Base-by-base conservation (phyloP, 2,797 vertebrate species). In the Tragelaphus eurycerus region DNA sequence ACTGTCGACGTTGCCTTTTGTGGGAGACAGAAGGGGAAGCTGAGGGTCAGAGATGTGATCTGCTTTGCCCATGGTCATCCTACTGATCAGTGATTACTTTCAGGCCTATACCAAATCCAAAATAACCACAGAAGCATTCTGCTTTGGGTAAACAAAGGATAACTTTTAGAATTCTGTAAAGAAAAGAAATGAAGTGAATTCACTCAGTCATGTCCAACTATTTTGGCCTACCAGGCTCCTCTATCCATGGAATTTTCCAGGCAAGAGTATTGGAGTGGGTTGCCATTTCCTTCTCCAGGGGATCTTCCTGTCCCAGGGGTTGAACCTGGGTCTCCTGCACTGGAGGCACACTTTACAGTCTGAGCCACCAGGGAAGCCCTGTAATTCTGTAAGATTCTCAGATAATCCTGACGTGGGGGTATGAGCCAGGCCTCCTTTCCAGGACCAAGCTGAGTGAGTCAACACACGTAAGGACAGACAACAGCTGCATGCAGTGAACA, bases 21-120 rank as follows among this genome's bases (percentile, higher is more conserved):
- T 4, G 13, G 48, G 7, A 15, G 9, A 0, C 0, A 8, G 1
- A 7, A 5, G 1, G 27, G 25, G 7, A 11, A 8, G 3, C 5
- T 16, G 64, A 71, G 27, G 52, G 11, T 57, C 14, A 11, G 31
- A 82, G 15, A n/a, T 1, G 1, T 4, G 13, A 48, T 2, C 10
- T 2, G 43, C 29, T 21, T 38, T 59, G 10, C 9, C 46, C 0
- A 0, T 10, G 13, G n/a, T 29, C 9, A 4, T 29, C 4, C 23
- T 43, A 0, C 25, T 17, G 1, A 3, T 13, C n/a, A 52, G 15
- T 8, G 81, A 54, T 50, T 9, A 48, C 43, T 15, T n/a, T n/a
- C 54, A 10, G 60, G 16, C 60, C 15, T 29, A 3, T 3, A 34
- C 17, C 4, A 4, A 34, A 82, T 25, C 13, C 10, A 38, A 2